These are phyloP conservation scores for Laticauda laticaudata DNA, from an alignment of 2,113 vertebrate species.

Conservation along the genomic window DNA sequence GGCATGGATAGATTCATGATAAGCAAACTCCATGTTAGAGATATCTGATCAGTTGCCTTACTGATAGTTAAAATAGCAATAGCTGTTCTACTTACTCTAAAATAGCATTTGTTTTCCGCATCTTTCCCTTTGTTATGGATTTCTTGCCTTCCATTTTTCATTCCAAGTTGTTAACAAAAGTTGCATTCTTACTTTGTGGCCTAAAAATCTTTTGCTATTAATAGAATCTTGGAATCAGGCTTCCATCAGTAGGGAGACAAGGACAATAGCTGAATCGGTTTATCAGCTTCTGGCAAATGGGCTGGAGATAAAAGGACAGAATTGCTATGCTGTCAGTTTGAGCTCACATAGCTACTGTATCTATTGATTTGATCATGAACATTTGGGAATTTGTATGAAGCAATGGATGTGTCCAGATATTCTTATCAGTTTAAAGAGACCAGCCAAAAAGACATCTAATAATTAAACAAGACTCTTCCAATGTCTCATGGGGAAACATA, in stretches of 20 bases:
- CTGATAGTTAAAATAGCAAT: background rate
- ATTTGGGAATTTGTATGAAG: background rate
- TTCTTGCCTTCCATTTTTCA: background rate
- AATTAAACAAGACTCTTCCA: background rate
- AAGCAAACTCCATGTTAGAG: background rate
- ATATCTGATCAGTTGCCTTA: background rate
- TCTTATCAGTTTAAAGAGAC: background rate
- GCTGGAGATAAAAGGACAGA: background rate
- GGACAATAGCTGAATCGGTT: background rate
- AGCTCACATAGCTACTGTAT: background rate
- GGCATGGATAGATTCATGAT: background rate
- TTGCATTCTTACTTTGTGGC: background rate
- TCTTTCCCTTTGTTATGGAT: background rate
- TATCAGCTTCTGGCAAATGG: background rate
- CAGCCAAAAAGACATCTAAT: background rate
- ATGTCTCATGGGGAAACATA: background rate
- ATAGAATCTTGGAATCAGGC: background rate
- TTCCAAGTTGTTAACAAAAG: background rate
- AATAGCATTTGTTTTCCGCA: background rate
- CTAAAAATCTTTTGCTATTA: background rate
- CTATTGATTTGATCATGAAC: background rate
- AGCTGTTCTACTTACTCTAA: background rate
- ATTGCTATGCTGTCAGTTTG: background rate
- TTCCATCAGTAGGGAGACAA: background rate
- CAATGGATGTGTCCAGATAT: background rate